Conservation (phyloP, 2,888 invertebrate species). For the Cataglyphis altisquamis region DNA sequence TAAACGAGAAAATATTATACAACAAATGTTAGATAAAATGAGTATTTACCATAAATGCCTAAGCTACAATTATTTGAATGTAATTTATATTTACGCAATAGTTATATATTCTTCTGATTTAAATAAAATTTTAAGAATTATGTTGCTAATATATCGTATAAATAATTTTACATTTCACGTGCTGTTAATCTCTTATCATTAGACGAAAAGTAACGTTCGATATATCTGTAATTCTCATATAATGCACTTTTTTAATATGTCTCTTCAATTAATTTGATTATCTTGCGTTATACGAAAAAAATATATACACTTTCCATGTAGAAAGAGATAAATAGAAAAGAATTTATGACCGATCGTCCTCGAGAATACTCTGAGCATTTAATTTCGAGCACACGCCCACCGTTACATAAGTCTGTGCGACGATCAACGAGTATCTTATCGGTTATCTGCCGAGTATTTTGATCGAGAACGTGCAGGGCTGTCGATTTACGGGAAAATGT, state of each 20-base stretch:
- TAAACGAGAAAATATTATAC: neutral
- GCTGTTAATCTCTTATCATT: neutral
- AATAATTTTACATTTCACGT: neutral
- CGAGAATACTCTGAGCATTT: slow-evolving; percentile 54
- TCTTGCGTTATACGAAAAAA: neutral
- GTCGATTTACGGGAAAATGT: slow-evolving; percentile 57
- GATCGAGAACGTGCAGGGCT: slow-evolving; percentile 58
- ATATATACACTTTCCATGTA: neutral
- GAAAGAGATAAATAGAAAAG: slow-evolving; percentile 6
- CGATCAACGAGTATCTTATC: slow-evolving; percentile 69
- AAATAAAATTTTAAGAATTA: neutral
- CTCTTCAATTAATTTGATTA: neutral
- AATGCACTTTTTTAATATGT: neutral
- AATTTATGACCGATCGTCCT: neutral
- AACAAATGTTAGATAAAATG: neutral
- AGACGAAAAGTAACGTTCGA: neutral
- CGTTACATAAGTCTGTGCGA: slow-evolving; percentile 69
- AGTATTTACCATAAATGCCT: neutral
- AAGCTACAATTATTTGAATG: neutral
- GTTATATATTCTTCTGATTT: neutral
- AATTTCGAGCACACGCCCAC: slow-evolving; percentile 72
- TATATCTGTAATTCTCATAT: neutral
- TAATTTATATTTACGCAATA: neutral
- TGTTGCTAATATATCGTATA: neutral
- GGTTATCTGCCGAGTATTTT: slow-evolving; percentile 75